Conservation (phyloP, 2,888 invertebrate genomes). For the Incurvaria masculella region DNA sequence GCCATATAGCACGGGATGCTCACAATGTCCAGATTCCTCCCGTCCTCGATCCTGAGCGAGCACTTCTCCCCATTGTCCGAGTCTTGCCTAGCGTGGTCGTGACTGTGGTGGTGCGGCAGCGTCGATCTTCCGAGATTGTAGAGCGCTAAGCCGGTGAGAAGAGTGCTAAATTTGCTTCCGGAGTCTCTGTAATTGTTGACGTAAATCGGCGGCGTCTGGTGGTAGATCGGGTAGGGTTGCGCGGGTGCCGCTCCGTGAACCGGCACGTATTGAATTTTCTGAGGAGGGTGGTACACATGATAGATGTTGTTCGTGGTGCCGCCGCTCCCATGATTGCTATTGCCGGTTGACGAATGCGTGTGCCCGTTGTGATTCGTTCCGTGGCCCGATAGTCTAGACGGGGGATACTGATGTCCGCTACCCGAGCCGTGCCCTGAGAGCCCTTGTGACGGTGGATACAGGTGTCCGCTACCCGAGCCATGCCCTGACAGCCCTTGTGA, state of each 20-base stretch:
- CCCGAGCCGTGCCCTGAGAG: too few relatives aligned
- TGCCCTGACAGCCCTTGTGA: constrained; percentile 20
- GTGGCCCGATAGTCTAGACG: too few relatives aligned
- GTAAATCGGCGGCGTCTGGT: constrained; percentile 35
- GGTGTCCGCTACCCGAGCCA: neutral
- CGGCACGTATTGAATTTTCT: constrained; percentile 35
- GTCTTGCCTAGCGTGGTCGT: constrained; percentile 22
- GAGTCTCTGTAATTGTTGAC: constrained; percentile 43
- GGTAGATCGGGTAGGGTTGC: constrained; percentile 36
- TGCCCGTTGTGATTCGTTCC: neutral
- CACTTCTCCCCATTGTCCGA: neutral
- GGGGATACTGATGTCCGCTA: neutral
- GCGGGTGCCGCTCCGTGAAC: constrained; percentile 27
- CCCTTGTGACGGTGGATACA: neutral
- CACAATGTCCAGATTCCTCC: neutral
- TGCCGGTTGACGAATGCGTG: constrained; percentile 11
- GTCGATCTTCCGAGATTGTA: constrained; percentile 31
- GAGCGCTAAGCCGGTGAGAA: constrained; percentile 39
- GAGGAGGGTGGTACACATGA: constrained; percentile 39
- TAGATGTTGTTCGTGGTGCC: constrained; percentile 26
- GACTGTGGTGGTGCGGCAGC: constrained; percentile 24
- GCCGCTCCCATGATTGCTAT: constrained; percentile 12
- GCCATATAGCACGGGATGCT: neutral
- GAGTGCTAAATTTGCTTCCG: constrained; percentile 42
- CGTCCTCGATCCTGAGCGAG: neutral